A percentile compares a stretch with the other conserved stretches of the same genome.
These are phyloP conservation scores for Platyrinchus mystaceus DNA, from an alignment of 2,797 vertebrate species.

Conservation along the genomic window DNA sequence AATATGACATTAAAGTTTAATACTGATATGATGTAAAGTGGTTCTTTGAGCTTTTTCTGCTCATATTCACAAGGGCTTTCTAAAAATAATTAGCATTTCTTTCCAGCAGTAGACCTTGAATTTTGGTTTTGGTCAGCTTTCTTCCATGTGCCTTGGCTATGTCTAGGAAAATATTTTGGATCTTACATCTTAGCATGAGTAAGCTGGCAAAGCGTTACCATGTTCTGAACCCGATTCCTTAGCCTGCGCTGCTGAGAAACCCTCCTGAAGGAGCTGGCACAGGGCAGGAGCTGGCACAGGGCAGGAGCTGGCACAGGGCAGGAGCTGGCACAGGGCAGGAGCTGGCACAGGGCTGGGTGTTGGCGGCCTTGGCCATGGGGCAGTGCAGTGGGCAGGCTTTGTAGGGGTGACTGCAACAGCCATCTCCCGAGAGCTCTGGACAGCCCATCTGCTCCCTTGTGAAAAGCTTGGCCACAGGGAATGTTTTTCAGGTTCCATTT, in stretches of 20 bases:
- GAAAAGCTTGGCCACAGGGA: accelerated
- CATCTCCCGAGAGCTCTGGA: not conserved
- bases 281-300: too few relatives aligned
- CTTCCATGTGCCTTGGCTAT: accelerated
- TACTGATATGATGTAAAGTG: not conserved
- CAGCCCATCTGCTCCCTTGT: not conserved
- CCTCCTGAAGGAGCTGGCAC: accelerated
- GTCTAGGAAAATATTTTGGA: not conserved
- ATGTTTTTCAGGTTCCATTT: not conserved
- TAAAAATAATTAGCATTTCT: not conserved
- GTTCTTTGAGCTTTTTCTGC: not conserved
- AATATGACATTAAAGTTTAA: not conserved
- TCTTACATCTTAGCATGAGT: not conserved
- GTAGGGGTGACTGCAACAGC: too few relatives aligned
- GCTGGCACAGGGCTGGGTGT: accelerated
- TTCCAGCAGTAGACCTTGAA: not conserved
- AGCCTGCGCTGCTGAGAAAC: not conserved
- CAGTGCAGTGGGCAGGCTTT: too few relatives aligned
- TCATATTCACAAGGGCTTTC: not conserved
- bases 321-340: too few relatives aligned
- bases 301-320: too few relatives aligned
- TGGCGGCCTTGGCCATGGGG: accelerated
- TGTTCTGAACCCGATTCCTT: not conserved
- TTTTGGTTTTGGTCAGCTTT: not conserved
- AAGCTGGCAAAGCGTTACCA: not conserved